Base-by-base conservation (phyloP, 2,113 vertebrate genomes). In the Glaucidium brasilianum region DNA sequence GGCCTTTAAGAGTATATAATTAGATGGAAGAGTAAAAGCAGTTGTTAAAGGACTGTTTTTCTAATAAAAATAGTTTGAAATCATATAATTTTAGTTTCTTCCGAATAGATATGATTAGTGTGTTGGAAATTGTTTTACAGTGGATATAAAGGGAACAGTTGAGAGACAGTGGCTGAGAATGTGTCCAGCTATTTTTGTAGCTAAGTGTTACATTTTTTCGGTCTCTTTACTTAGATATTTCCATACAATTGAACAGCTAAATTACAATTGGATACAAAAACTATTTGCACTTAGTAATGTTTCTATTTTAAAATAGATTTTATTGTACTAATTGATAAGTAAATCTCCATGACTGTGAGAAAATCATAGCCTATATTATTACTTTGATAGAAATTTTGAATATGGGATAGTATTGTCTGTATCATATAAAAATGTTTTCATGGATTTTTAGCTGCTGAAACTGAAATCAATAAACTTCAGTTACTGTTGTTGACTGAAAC, bases 381-480 rank as follows among this genome's bases (percentile, higher is more conserved):
- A 76, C 74, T 58, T 86, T 35, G 50, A 55, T 58, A 97, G 93
- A 95, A 62, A 63, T 76, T 72, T 72, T 66, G 52, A 83, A 82
- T 94, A 91, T 56, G 91, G 21, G 96, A 91, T 82, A 95, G 94
- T 88, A 85, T 75, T 97, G 92, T 97, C 81, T 96, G 94, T 97
- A 94, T 91, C 19, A 41, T 84, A 84, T 85, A 29, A 85, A 91
- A 96, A 88, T 95, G 94, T 96, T 95, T 88, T 58, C n/a, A 63
- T 97, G 94, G 74, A 96, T 96, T 97, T 92, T 94, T 92, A 97
- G 96, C 84, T 97, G 89, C 92, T 97, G 92, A 90, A 89, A 92
- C 81, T 91, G 86, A 90, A 92, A 85, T 94, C 86, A 96, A 94
- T 97, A 97, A 97, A 97, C 74, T 92, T 95, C 13, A 95, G 97